Conservation (phyloP, 2,113 vertebrate genomes). For the Arenaria interpres region DNA sequence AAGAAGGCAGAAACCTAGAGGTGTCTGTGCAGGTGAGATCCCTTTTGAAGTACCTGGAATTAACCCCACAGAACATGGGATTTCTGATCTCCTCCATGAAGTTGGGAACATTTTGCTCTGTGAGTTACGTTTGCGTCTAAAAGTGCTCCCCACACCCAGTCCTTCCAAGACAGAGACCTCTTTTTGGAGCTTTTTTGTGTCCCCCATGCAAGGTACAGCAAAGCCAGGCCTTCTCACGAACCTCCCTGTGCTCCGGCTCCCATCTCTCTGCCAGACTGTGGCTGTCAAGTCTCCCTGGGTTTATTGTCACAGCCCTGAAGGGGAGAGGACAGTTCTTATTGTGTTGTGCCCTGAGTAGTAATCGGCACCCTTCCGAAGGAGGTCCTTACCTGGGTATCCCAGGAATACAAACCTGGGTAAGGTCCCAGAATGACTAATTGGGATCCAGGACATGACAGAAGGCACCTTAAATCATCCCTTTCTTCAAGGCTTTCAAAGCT, state of each 20-base stretch:
- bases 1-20: not conserved
- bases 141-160: not conserved
- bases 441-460: not conserved
- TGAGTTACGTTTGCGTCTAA: not conserved
- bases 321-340: not conserved
- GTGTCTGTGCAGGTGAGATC: not conserved
- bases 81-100: not conserved
- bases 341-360: not conserved
- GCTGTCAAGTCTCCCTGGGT: not conserved
- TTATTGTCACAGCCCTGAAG: not conserved
- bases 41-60: not conserved
- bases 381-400: not conserved
- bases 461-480: not conserved
- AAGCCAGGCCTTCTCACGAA: not conserved
- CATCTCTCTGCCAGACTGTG: not conserved
- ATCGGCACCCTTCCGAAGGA: not conserved
- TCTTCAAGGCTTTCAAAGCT: not conserved
- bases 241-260: not conserved
- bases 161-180: not conserved
- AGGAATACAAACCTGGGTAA: not conserved
- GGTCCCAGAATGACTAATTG: not conserved
- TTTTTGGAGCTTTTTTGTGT: not conserved
- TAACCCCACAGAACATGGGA: not conserved
- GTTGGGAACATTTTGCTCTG: not conserved
- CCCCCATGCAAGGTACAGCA: not conserved